Base-by-base conservation (phyloP, 2,113 vertebrate genomes). In the Geococcyx californianus region DNA sequence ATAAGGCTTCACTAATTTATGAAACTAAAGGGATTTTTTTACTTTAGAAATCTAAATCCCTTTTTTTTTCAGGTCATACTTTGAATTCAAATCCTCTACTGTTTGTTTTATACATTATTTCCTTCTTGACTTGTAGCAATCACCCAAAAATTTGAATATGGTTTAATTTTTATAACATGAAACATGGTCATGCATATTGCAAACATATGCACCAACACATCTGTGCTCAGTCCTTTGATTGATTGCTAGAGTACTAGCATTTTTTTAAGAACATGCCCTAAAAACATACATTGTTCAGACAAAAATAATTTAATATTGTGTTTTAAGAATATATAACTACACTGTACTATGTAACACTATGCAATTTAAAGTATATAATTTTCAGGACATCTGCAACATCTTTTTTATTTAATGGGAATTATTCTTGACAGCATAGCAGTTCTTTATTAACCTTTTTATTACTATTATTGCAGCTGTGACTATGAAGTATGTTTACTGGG, bases 371-470 rank as follows among this genome's bases (percentile, higher is more conserved):
- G 19, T 40, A 66, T 20, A 47, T 17, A 77, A 8, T 80, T 93
- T 52, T n/a, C 28, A 92, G 55, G 55, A 80, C 18, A 68, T 54
- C 11, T 42, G 34, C 38, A 77, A 45, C 33, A 70, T 54, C 14
- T 62, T 87, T 89, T 59, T 15, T 1, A 4, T 19, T 28, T n/a
- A 84, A 90, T 31, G 5, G 49, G 75, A 83, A 72, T 56, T 88
- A 29, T 44, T 74, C 63, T 78, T 80, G 72, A 80, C 2, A 18
- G 47, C 56, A 70, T 67, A 47, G 10, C 80, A 13, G 34, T 80
- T 83, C 72, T 87, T 96, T 80, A 86, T 70, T 78, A 77, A 80
- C 25, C 28, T 80, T 78, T 89, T 70, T 78, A 81, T 89, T 89
- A 62, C 5, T 92, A 74, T 77, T 84, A 89, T 26, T 89, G 47